Evolutionary conservation across 1,140 invertebrate species (phyloP).

Genomic region (Tetramorium alpestre): DNA sequence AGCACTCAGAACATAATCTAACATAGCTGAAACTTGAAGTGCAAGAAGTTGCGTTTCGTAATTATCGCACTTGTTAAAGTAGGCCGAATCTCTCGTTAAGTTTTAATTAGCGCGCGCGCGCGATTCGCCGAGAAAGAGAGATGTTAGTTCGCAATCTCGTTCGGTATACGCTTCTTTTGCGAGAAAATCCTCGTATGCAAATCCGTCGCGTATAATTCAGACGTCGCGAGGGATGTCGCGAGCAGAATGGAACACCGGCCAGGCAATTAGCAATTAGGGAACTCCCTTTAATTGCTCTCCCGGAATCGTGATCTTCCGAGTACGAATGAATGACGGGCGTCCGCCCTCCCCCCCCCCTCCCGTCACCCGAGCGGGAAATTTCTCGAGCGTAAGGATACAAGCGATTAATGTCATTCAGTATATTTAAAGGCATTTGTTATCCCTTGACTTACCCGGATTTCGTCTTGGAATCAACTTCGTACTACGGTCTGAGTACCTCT

Average conservation of each 20-base stretch:
- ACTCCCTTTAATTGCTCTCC: conserved; percentile 26
- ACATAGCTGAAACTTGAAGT: not conserved
- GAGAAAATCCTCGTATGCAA: not conserved
- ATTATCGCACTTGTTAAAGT: conserved; percentile 5
- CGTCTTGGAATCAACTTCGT: conserved; percentile 30
- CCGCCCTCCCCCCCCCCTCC: no score
- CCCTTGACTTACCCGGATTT: not conserved
- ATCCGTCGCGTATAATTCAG: conserved; percentile 31
- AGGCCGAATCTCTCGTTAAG: not conserved
- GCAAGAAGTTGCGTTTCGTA: not conserved
- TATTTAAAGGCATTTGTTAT: conserved; percentile 40
- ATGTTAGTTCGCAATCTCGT: not conserved
- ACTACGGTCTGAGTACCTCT: not conserved
- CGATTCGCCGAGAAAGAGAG: not conserved
- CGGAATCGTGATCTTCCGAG: not conserved
- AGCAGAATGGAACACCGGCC: not conserved
- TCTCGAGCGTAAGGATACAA: conserved; percentile 2
- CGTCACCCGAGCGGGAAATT: conserved; percentile 8
- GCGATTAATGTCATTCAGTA: conserved; percentile 29
- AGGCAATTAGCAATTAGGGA: conserved; percentile 46
- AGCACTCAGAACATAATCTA: not conserved
- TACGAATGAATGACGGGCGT: conserved; percentile 5
- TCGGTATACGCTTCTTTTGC: not conserved
- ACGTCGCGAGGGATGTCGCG: not conserved
- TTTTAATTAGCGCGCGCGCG: conserved; percentile 24